A percentile compares a stretch with the other conserved stretches of the same genome.
Conservation (phyloP, 2,797 vertebrate species). For the Trachops cirrhosus region DNA sequence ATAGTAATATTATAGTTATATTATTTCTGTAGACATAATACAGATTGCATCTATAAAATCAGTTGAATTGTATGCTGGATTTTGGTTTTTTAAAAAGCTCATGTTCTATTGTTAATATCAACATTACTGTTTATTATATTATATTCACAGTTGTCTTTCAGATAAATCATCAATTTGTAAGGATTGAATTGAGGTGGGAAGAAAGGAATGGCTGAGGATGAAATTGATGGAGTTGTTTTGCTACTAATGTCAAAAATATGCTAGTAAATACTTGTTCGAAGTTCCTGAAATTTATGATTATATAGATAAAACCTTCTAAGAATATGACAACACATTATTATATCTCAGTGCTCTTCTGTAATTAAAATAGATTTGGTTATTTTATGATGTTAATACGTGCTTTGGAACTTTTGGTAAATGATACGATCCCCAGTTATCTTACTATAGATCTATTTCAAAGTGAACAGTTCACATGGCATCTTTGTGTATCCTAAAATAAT, state of each 20-base stretch:
- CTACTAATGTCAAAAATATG: conserved; percentile 37
- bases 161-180: conserved; percentile 61
- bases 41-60: conserved; percentile 26
- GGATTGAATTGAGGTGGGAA: conserved; percentile 60
- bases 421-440: neutral
- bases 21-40: conserved; percentile 7
- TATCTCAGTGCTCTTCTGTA: neutral
- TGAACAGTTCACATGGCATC: neutral
- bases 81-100: neutral
- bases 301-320: neutral
- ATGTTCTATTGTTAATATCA: conserved; percentile 25
- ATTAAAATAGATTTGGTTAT: neutral
- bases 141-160: conserved; percentile 67
- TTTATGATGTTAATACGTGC: neutral
- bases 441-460: neutral
- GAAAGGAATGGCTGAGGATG: conserved; percentile 39
- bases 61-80: neutral
- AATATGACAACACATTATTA: neutral
- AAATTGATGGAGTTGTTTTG: conserved; percentile 30
- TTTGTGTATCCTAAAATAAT: neutral
- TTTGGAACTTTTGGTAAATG: neutral
- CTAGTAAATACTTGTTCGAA: neutral
- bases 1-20: neutral
- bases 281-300: conserved; percentile 4
- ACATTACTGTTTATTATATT: conserved; percentile 58